These are phyloP conservation scores for Vannuccia rotundouncinata DNA, from an alignment of 2,888 invertebrate species.

Conservation along the genomic window DNA sequence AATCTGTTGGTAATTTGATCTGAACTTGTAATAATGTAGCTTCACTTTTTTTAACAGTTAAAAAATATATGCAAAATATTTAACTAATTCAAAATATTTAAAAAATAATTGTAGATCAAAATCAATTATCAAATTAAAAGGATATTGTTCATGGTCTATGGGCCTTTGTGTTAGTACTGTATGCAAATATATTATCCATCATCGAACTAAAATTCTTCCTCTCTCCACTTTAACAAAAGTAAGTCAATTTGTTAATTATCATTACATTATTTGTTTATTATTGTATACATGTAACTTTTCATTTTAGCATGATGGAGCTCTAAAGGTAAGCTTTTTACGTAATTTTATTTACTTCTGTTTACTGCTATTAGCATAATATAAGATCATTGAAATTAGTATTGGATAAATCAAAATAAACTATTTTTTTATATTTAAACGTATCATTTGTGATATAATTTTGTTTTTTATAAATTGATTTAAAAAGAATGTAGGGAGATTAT, in stretches of 20 bases:
- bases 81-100: constrained; percentile 23
- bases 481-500: too few relatives aligned
- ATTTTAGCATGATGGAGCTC: background rate
- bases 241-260: constrained; percentile 6
- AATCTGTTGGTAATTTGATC: too few relatives aligned
- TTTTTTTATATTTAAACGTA: too few relatives aligned
- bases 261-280: background rate
- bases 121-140: constrained; percentile 77
- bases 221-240: constrained; percentile 71
- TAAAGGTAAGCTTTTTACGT: background rate
- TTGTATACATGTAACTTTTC: background rate
- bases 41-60: too few relatives aligned
- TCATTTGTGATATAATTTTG: too few relatives aligned
- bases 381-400: too few relatives aligned
- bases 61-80: background rate
- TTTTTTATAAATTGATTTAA: too few relatives aligned
- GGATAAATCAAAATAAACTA: too few relatives aligned
- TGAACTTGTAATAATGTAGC: too few relatives aligned
- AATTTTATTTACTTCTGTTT: too few relatives aligned
- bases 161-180: constrained; percentile 61
- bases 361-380: too few relatives aligned
- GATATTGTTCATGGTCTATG: constrained; percentile 84
- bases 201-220: constrained; percentile 69
- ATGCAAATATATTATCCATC: constrained; percentile 67
- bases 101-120: constrained; percentile 64